These are phyloP conservation scores for Ricordea florida DNA, from an alignment of 92 coral and sea anemone species.

Conservation along the genomic window DNA sequence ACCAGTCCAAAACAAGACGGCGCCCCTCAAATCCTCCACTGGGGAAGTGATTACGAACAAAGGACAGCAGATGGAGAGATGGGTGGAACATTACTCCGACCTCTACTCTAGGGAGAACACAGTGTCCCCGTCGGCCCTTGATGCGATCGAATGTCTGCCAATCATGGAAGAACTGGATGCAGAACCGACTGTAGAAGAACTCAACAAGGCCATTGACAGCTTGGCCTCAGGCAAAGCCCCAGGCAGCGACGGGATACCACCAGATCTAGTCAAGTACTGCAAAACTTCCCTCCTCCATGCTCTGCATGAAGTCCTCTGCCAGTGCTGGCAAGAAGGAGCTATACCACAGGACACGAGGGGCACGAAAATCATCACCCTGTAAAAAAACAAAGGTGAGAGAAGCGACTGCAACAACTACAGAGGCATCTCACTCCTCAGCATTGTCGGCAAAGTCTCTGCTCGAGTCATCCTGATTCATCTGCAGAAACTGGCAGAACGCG, in stretches of 20 bases:
- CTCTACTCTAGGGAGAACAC: slow-evolving; percentile 9
- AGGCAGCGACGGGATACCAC: slow-evolving; percentile 22
- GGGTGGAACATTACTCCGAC: slow-evolving; percentile 44
- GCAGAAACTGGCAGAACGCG: slow-evolving; percentile 9
- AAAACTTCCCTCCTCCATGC: not conserved
- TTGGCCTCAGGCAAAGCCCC: slow-evolving; percentile 13
- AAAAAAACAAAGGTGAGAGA: slow-evolving; percentile 48
- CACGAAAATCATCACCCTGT: slow-evolving; percentile 31
- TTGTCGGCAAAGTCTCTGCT: slow-evolving; percentile 44
- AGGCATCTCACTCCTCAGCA: slow-evolving; percentile 47
- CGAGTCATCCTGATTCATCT: not conserved
- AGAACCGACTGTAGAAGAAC: slow-evolving; percentile 25
- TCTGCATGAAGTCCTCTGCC: not conserved
- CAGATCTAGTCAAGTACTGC: slow-evolving; percentile 21
- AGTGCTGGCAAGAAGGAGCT: not conserved
- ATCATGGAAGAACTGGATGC: slow-evolving; percentile 18
- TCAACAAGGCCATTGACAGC: slow-evolving; percentile 6
- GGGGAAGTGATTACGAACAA: too few relatives aligned
- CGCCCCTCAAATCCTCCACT: too few relatives aligned
- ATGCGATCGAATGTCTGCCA: not conserved
- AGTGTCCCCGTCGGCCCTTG: slow-evolving; percentile 18
- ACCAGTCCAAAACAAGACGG: slow-evolving; percentile 26
- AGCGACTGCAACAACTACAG: not conserved
- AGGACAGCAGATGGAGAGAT: slow-evolving; percentile 21
- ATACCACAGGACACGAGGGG: slow-evolving; percentile 50